These are phyloP conservation scores for Phrynosoma blainvillii DNA, from an alignment of 2,113 vertebrate genomes.

Conservation along the genomic window DNA sequence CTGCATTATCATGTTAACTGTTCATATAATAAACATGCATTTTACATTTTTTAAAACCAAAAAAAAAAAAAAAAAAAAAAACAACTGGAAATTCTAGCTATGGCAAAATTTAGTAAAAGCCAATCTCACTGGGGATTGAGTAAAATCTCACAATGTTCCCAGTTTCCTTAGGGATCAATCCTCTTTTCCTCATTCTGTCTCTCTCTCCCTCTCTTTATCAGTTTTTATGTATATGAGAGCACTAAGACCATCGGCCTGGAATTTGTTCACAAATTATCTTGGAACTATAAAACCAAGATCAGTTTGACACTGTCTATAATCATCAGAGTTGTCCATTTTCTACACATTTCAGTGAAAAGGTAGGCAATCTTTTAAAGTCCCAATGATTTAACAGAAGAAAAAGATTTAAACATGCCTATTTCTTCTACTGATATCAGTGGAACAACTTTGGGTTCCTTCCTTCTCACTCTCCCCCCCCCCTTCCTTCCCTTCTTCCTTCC, in stretches of 20 bases:
- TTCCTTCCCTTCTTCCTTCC: not conserved
- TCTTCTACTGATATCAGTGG: not conserved
- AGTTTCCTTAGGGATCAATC: not conserved
- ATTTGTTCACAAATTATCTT: conserved; percentile 16
- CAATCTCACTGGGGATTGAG: conserved; percentile 33
- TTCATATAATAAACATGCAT: conserved; percentile 43
- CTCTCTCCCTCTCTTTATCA: not conserved
- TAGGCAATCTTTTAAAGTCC: not conserved
- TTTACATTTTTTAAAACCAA: conserved; percentile 2
- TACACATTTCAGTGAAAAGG: not conserved
- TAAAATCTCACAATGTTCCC: conserved; percentile 42
- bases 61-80: not conserved
- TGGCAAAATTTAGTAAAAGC: conserved; percentile 44
- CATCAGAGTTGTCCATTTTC: not conserved
- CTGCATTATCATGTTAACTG: conserved; percentile 85
- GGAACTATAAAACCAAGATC: not conserved
- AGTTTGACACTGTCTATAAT: not conserved
- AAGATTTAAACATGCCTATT: not conserved
- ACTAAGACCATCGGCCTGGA: not conserved
- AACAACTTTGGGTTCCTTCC: not conserved
- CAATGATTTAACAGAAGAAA: not conserved
- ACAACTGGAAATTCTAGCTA: conserved; percentile 23
- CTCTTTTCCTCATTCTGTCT: not conserved
- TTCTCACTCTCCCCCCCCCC: not conserved
- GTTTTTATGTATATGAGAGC: not conserved